Evolutionary conservation across 1,140 invertebrate species (phyloP), one percentile per base, ranked within the genome.

Genomic region (Orchesella cincta): DNA sequence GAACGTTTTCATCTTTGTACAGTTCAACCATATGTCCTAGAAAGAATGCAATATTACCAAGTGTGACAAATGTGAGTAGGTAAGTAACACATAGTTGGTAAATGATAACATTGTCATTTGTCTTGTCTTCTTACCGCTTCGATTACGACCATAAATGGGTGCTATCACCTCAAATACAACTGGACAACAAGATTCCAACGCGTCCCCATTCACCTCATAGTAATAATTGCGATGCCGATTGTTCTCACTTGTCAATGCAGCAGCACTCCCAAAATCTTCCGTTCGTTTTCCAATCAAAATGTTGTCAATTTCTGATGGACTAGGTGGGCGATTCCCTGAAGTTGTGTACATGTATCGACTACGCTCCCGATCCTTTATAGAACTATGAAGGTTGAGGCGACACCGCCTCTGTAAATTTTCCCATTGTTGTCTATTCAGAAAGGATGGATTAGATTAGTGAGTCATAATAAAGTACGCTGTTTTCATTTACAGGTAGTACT

Each of bases 81-180:
- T 5, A 46, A 46, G 18, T 8, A 8, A 18, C 39, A 5, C 39
- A 5, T 5, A 8, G 5, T 46, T 8, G 39, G 39, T 18, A 46
- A 18, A 46, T 46, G 39, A 5, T 46, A 5, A 8, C 18, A 46
- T 8, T 46, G 18, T 18, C 3, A 12, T 23, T 57, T 14, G 12
- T 57, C 29, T 73, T 46, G 20, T 73, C 23, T 29, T 20, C 51
- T 75, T 78, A 82, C 81, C 81, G 35, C 57, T 80, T 79, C 88
- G 88, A 83, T 93, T 94, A 64, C 89, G 88, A 77, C 93, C 94
- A 51, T 92, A 92, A 76, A 88, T 85, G 29, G 93, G 93, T 83
- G 92, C 89, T 70, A 92, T 89, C 88, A 92, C 91, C 84, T 93
- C 91, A 78, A 89, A 86, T 16, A 91, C 88, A 31, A 90, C 90